These are phyloP conservation scores for Pseudomyrmex gracilis DNA, from an alignment of 1,140 invertebrate species.

Conservation along the genomic window DNA sequence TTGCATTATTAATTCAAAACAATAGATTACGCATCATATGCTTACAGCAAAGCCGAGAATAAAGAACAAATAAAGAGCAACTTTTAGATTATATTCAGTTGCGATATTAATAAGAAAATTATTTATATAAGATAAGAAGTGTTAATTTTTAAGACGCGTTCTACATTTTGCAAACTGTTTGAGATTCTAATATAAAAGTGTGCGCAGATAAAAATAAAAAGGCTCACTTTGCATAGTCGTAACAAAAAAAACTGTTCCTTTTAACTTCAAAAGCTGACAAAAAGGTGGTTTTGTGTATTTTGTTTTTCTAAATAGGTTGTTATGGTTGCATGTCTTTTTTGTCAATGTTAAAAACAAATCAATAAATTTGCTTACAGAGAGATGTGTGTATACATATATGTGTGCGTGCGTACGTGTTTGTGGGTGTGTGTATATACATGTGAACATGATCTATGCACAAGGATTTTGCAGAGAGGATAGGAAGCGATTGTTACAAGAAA, in stretches of 20 bases:
- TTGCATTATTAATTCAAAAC: neutral
- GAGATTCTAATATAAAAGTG: neutral
- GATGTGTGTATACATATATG: neutral
- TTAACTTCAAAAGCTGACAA: neutral
- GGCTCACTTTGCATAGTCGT: neutral
- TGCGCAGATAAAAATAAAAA: neutral
- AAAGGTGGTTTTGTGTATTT: slow-evolving; percentile 6
- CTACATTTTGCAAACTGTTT: neutral
- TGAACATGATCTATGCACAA: slow-evolving; percentile 26
- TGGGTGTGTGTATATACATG: neutral
- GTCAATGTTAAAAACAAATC: slow-evolving; percentile 33
- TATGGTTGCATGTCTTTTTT: neutral
- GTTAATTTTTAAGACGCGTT: neutral
- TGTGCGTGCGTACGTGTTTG: too few relatives aligned
- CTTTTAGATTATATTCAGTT: neutral
- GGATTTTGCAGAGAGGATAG: slow-evolving; percentile 12
- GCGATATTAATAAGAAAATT: neutral
- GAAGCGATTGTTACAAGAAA: neutral
- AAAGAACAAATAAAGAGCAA: neutral
- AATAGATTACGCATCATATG: too few relatives aligned
- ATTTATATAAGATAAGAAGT: neutral
- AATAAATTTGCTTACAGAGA: slow-evolving; percentile 6
- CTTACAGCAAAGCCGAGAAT: neutral
- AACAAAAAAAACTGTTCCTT: slow-evolving; percentile 2
- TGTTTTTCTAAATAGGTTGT: neutral